phyloP scores from a whole-genome alignment of 2,888 invertebrate genomes.

The Sesia bembeciformis region DNA sequence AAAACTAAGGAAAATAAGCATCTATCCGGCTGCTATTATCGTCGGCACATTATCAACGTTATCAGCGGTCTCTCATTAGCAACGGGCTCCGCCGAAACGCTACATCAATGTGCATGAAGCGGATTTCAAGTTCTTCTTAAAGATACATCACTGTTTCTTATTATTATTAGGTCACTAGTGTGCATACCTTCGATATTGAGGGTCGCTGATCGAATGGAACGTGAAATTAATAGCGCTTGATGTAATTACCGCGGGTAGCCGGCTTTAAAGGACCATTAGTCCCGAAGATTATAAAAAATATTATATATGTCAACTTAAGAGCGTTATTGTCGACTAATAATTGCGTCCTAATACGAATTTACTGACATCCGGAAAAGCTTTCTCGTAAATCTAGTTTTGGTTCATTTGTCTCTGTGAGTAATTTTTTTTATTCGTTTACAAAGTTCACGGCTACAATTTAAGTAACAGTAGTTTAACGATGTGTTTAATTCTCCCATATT shows the following conservation, averaged over 20 bases:
- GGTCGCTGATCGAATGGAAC: conserved; percentile 41
- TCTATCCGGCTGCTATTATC: no score
- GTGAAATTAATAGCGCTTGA: conserved; percentile 57
- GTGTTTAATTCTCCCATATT: no score
- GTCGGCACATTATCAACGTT: no score
- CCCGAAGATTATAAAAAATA: conserved; percentile 39
- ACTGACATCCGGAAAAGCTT: not conserved
- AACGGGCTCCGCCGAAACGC: no score
- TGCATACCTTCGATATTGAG: conserved; percentile 32
- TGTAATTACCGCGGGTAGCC: conserved; percentile 45
- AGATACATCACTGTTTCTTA: not conserved
- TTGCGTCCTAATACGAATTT: conserved; percentile 9
- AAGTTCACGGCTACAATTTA: not conserved
- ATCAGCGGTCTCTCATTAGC: no score
- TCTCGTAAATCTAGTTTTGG: not conserved
- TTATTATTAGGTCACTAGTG: not conserved
- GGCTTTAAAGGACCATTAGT: conserved; percentile 56
- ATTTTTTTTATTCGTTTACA: not conserved
- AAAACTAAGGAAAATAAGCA: no score
- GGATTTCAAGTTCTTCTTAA: no score
- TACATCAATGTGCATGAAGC: no score
- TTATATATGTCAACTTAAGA: conserved; percentile 40
- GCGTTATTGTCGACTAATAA: conserved; percentile 38
- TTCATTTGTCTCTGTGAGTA: not conserved
- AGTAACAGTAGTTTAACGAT: no score